A percentile compares a stretch with the other conserved stretches of the same genome.
Conservation (phyloP, 2,888 invertebrate genomes). For the Plemyria rubiginata region DNA sequence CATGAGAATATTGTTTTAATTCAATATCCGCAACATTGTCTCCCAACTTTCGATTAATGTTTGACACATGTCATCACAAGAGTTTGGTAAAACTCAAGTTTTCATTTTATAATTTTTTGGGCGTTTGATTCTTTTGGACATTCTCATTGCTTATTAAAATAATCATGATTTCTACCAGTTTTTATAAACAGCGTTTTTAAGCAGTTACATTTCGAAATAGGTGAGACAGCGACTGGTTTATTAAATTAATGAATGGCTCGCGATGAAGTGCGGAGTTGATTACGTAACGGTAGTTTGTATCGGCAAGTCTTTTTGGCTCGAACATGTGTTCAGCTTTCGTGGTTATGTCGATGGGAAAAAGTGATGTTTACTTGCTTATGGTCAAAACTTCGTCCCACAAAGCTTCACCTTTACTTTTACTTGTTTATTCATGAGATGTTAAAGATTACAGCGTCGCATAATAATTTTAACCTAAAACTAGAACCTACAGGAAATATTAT, state of each 20-base stretch:
- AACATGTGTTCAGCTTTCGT: constrained; percentile 16
- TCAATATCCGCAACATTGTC: too few species aligned
- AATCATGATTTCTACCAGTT: neutral
- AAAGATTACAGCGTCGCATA: too few species aligned
- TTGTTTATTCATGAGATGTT: neutral
- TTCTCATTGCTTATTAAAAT: neutral
- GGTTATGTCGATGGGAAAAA: neutral
- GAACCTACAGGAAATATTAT: too few species aligned
- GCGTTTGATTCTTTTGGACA: neutral
- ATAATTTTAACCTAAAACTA: too few species aligned
- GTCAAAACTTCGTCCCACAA: neutral
- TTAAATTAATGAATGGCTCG: constrained; percentile 41
- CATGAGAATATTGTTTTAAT: too few species aligned
- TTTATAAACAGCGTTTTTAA: constrained; percentile 25
- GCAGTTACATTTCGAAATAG: constrained; percentile 43
- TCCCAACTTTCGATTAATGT: too few species aligned
- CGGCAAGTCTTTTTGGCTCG: constrained; percentile 18
- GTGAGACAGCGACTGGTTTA: constrained; percentile 37
- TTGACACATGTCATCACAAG: too few species aligned
- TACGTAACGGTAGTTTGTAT: constrained; percentile 44
- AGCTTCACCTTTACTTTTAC: neutral
- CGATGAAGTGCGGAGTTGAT: constrained; percentile 35
- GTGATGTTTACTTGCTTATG: neutral
- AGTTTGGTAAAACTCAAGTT: too few species aligned
- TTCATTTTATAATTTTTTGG: too few species aligned